Evolutionary conservation across 2,888 invertebrate genomes (phyloP).

Genomic region (Dorcus parallelipipedus): DNA sequence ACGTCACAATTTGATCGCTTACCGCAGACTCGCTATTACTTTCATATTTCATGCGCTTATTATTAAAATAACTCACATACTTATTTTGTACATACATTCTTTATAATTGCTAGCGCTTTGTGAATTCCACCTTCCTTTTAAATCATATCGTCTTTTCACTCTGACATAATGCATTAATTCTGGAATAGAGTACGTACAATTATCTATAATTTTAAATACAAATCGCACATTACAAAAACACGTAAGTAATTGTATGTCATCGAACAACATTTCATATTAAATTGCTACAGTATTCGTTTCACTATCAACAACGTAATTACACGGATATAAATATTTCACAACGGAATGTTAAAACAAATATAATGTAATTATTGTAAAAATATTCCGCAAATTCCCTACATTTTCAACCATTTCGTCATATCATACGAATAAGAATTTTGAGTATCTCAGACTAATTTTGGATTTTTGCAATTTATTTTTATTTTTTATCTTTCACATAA

Average conservation of each 20-base stretch:
- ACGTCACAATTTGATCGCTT: conserved; percentile 28
- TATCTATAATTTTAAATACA: conserved; percentile 18
- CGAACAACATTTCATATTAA: conserved; percentile 12
- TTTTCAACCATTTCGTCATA: background rate
- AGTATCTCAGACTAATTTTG: no score
- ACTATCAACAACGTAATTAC: conserved; percentile 12
- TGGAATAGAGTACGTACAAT: conserved; percentile 12
- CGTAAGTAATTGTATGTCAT: conserved; percentile 14
- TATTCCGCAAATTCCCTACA: background rate
- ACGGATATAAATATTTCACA: conserved; percentile 9
- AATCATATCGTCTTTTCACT: conserved; percentile 15
- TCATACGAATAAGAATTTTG: background rate
- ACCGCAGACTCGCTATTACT: conserved; percentile 23
- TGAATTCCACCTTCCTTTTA: conserved; percentile 10
- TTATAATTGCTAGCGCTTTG: conserved; percentile 19
- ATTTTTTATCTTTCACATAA: no score
- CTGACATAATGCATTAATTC: conserved; percentile 18
- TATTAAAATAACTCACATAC: conserved; percentile 23
- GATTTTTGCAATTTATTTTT: no score
- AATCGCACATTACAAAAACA: conserved; percentile 8
- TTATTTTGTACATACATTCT: conserved; percentile 17
- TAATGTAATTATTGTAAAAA: background rate
- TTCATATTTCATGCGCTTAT: conserved; percentile 20
- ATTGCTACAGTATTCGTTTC: conserved; percentile 7
- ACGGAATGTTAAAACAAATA: conserved; percentile 7